Evolutionary conservation across 37 sponge, comb jelly and placozoan genomes (phyloP), one percentile per base, ranked within the genome.

Genomic region (Halichondria panicea): DNA sequence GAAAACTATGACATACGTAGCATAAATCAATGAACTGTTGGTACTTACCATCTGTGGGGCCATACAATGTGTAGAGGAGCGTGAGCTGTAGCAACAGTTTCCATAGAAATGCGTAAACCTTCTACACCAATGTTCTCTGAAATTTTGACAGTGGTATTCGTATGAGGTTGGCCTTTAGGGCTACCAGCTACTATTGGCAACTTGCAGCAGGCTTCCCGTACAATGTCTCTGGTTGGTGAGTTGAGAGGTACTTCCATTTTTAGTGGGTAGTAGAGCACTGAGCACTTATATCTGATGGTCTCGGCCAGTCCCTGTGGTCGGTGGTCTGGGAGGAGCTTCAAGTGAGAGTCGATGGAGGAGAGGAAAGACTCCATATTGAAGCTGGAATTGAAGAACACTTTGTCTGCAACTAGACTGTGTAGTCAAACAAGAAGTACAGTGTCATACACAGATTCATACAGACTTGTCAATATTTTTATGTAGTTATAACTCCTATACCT

Each of bases 301-400:
- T 96, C 84, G 35, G 66, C 50, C 4, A 96, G 41, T 2, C 70
- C 78, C 66, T 80, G 83, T 0, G 93, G 93, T 24, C 76, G 48
- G 43, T 75, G 52, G 60, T 91, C 93, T 27, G 96, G 96, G 60
- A 92, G 80, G 38, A 89, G 59, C 15, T 80, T 89, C 32, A 96
- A 59, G 67, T 81, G 86, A 8, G 90, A 43, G 42, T 81, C 63
- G 7, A 96, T 79, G 38, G 74, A 63, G 36, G 38, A 24, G 34
- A 96, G 79, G 80, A 96, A 96, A 0, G 96, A 92, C n/a, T 79
- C 53, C 93, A 80, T 85, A 85, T 96, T 96, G 74, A 87, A 92
- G 34, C 83, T 71, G 38, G 96, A 96, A 78, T 96, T 96, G 75
- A 96, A 96, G 32, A 96, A n/a, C 13, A 96, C 60, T 2, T 28